Evolutionary conservation across 1,140 invertebrate species (phyloP), one percentile per base, ranked within the genome.

Genomic region (Fopius arisanus): DNA sequence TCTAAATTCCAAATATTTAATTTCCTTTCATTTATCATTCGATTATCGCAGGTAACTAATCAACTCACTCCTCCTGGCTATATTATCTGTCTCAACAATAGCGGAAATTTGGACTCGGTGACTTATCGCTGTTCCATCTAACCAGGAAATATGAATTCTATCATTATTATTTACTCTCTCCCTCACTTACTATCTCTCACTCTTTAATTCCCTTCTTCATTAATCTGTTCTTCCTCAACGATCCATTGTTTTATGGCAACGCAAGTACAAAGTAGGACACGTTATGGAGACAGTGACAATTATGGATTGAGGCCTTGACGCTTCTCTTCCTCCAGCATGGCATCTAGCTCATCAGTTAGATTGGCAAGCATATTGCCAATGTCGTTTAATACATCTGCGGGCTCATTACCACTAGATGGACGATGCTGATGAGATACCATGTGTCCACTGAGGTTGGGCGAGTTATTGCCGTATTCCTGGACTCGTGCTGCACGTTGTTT

Each of bases 321-420:
- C 88, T 96, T 96, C 80, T 96, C 95, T 87, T 96, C 95, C 89
- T 97, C 95, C 77, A 98, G 88, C 95, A 98, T 97, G 73, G 96
- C 96, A 86, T 97, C 96, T 65, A 98, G 88, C 87, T 98, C 96
- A 82, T 97, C 96, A 0, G 96, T 97, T 12, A 98, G 89, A 88
- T 97, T 97, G 67, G 96, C 96, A 72, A 98, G 87, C 96, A 98
- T 99, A 85, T 96, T 96, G 10, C 96, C 97, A 79, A 99, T 99
- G 84, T 99, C 97, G 83, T 96, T 97, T 14, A 99, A 91, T 10
- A 98, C 96, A 88, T 98, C 96, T 3, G 92, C 93, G 6, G 94
- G 93, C 78, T 96, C 95, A 43, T 90, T 75, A 33, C 74, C 79
- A 41, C 83, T 80, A 14, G 67, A 51, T 26, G 40, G 67, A 41